Evolutionary conservation across 2,888 invertebrate genomes (phyloP).

Genomic region (Hypselothyrea guttata): DNA sequence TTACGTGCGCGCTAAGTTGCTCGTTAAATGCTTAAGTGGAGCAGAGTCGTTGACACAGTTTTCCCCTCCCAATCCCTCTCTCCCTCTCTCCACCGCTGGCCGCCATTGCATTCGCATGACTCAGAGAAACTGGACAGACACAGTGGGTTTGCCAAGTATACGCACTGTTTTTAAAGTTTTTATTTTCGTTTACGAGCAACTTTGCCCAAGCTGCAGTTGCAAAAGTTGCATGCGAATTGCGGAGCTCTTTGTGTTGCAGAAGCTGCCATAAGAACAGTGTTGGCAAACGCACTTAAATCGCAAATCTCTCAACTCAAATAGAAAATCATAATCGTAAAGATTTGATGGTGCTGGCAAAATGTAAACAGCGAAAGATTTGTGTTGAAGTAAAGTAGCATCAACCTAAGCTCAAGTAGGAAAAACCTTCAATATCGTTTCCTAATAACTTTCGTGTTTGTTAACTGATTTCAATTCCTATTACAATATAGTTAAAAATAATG

Average conservation of each 20-base stretch:
- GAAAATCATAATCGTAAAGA: slow-evolving; percentile 25
- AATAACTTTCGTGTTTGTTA: too few species aligned
- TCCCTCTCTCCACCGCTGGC: background rate
- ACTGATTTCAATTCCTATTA: too few species aligned
- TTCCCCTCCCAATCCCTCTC: slow-evolving; percentile 52
- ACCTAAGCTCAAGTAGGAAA: too few species aligned
- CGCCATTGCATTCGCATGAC: slow-evolving; percentile 42
- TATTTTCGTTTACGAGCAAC: slow-evolving; percentile 49
- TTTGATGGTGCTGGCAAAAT: slow-evolving; percentile 26
- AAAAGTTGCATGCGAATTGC: slow-evolving; percentile 29
- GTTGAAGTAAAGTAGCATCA: too few species aligned
- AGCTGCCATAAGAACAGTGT: slow-evolving; percentile 51
- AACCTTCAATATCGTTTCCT: too few species aligned
- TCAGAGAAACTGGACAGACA: too few species aligned
- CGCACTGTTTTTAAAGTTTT: slow-evolving; percentile 54
- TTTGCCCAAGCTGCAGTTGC: slow-evolving; percentile 23
- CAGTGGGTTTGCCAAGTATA: slow-evolving; percentile 8
- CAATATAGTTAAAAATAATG: too few species aligned
- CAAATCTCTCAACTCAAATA: slow-evolving; percentile 21
- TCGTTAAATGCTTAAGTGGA: slow-evolving; percentile 76
- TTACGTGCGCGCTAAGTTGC: slow-evolving; percentile 63
- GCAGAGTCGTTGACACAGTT: slow-evolving; percentile 78
- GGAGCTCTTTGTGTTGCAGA: slow-evolving; percentile 31
- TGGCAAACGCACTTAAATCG: slow-evolving; percentile 27
- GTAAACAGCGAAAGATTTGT: too few species aligned